Evolutionary conservation across 2,797 vertebrate species (phyloP), one percentile per base, ranked within the genome.

Genomic region (Darevskia mixta): DNA sequence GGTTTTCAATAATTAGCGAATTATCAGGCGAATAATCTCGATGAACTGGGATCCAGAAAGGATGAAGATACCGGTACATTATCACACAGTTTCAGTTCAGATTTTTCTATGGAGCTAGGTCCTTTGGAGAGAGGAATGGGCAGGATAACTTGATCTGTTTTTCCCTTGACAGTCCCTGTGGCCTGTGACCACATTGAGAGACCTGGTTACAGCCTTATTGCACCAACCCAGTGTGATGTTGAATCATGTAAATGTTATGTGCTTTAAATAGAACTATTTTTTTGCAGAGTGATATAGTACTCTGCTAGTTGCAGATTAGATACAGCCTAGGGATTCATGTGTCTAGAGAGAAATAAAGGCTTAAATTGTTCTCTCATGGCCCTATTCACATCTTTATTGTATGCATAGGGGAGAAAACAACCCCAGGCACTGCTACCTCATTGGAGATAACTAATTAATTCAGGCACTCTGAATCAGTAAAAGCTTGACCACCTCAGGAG

Each of bases 181-280:
- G 73, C 82, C 49, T 64, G 15, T 86, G 79, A 80, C 66, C 55
- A 55, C 41, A 25, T 3, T 83, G 38, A 67, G n/a, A 45, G 49
- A 67, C 69, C 67, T 38, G 75, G 18, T 73, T 79, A 66, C n/a
- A 75, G 27, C 67, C 29, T 76, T 66, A 80, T 69, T 79, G 61
- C 58, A 80, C 77, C 76, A 79, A 6, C 27, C n/a, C 69, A 88
- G n/a, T 15, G 41, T 80, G 76, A 90, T 86, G 67, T 11, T 86
- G 88, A 90, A 55, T 75, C 82, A 84, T 83, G 67, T 83, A 83
- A 29, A 71, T 73, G 17, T 23, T 87, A 61, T 81, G 78, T 64
- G 8, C 69, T 80, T 75, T 88, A 88, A 85, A 88, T 80, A 85
- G 55, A 80, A 25, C 17, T 43, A 20, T 3, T 73, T 49, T 80